Evolutionary conservation across 2,888 invertebrate genomes (phyloP).

Genomic region (Mamestra brassicae): DNA sequence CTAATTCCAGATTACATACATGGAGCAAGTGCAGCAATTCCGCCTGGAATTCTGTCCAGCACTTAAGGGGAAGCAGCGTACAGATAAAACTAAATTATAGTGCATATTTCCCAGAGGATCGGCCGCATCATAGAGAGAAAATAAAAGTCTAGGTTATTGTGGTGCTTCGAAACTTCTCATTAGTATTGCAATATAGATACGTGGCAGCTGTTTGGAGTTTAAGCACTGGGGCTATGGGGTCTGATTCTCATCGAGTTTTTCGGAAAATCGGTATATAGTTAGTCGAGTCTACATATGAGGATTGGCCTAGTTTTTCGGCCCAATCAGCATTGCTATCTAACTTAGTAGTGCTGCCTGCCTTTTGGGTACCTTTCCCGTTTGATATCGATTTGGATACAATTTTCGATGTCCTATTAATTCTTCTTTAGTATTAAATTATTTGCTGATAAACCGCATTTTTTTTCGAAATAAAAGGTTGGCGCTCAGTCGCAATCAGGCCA

Average conservation of each 20-base stretch:
- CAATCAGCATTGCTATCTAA: no score
- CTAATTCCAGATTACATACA: slow-evolving; percentile 14
- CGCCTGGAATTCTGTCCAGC: slow-evolving; percentile 29
- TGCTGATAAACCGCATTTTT: no score
- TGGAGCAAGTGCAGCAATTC: slow-evolving; percentile 31
- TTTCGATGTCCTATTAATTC: no score
- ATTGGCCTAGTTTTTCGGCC: no score
- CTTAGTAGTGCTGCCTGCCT: no score
- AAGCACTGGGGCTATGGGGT: not conserved
- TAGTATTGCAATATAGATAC: slow-evolving; percentile 1
- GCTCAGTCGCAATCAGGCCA: no score
- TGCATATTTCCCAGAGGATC: slow-evolving; percentile 55
- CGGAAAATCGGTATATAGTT: not conserved
- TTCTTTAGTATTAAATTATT: no score
- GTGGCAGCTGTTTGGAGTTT: not conserved
- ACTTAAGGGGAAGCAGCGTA: slow-evolving; percentile 18
- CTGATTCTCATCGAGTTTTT: not conserved
- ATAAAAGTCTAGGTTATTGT: slow-evolving; percentile 29
- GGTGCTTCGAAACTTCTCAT: slow-evolving; percentile 23
- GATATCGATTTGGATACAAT: no score
- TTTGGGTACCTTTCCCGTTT: no score
- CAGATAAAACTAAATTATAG: slow-evolving; percentile 53
- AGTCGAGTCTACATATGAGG: no score
- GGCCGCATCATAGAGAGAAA: slow-evolving; percentile 27
- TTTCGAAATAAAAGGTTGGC: no score